A percentile compares a stretch with the other conserved stretches of the same genome.
phyloP scores from a whole-genome alignment of 2,797 vertebrate genomes.

The Peromyscus aztecus region DNA sequence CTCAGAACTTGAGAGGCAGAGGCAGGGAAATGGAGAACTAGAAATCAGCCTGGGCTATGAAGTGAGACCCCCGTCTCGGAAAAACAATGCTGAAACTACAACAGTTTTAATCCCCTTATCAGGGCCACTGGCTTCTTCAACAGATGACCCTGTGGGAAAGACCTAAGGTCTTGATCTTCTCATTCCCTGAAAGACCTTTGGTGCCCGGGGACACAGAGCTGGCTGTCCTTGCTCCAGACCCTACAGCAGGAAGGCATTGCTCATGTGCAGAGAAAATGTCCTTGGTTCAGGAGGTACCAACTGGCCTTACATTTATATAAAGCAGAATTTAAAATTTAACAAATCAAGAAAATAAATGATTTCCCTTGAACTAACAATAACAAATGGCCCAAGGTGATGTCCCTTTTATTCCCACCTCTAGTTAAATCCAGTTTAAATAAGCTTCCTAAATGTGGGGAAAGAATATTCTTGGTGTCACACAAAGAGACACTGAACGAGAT shows the following conservation, averaged over 20 bases:
- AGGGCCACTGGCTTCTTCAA: not conserved
- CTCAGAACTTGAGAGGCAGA: not conserved
- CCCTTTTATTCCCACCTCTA: not conserved
- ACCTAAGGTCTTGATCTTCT: not conserved
- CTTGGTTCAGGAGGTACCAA: not conserved
- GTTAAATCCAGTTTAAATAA: slow-evolving; percentile 15
- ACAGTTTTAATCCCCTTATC: not conserved
- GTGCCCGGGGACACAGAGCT: not conserved
- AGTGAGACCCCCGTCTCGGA: not conserved
- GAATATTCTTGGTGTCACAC: not conserved
- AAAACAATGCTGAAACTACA: not conserved
- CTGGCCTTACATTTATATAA: not conserved
- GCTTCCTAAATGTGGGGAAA: not conserved
- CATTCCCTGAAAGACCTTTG: not conserved
- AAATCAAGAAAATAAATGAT: slow-evolving; percentile 35
- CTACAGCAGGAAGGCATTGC: not conserved
- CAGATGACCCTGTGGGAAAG: not conserved
- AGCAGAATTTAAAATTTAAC: not conserved
- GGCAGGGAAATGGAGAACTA: not conserved
- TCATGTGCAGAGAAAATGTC: not conserved
- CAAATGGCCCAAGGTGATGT: not conserved
- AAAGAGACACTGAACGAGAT: not conserved
- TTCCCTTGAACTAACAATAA: slow-evolving; percentile 1
- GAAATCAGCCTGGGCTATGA: not conserved
- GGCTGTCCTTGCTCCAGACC: not conserved